These are phyloP conservation scores for Connochaetes taurinus DNA, from an alignment of 2,113 vertebrate species.

Conservation along the genomic window DNA sequence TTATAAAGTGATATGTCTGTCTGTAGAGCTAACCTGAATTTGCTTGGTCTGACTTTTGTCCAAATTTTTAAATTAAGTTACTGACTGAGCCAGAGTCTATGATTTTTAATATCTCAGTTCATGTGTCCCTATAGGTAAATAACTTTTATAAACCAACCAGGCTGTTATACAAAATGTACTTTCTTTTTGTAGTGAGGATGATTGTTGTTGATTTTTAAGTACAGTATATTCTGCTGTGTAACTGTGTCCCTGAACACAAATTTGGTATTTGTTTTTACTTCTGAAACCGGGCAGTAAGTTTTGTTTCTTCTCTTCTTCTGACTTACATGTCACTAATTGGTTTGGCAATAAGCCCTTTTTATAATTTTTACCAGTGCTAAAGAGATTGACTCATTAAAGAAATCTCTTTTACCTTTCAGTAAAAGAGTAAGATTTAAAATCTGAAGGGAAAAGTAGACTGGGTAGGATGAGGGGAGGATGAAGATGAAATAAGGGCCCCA, in stretches of 20 bases:
- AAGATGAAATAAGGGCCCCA: background rate
- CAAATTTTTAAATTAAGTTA: background rate
- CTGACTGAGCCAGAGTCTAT: background rate
- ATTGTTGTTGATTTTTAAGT: slow-evolving; percentile 11
- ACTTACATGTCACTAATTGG: background rate
- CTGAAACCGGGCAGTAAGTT: background rate
- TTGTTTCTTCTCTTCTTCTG: background rate
- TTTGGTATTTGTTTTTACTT: slow-evolving; percentile 26
- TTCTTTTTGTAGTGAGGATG: background rate
- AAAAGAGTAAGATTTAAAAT: slow-evolving; percentile 29
- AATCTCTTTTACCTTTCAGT: slow-evolving; percentile 9
- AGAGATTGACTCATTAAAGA: slow-evolving; percentile 33
- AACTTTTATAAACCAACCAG: background rate
- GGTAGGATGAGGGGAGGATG: background rate
- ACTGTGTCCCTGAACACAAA: background rate
- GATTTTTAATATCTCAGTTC: slow-evolving; percentile 2
- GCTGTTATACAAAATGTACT: background rate
- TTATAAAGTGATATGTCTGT: background rate
- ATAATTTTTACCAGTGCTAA: slow-evolving; percentile 6
- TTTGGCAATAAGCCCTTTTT: slow-evolving; percentile 16
- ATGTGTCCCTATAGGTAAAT: background rate
- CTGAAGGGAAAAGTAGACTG: background rate
- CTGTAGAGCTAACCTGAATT: background rate
- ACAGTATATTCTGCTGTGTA: background rate
- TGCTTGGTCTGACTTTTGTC: background rate